Evolutionary conservation across 2,888 invertebrate genomes (phyloP).

Genomic region (Adela reaumurella): DNA sequence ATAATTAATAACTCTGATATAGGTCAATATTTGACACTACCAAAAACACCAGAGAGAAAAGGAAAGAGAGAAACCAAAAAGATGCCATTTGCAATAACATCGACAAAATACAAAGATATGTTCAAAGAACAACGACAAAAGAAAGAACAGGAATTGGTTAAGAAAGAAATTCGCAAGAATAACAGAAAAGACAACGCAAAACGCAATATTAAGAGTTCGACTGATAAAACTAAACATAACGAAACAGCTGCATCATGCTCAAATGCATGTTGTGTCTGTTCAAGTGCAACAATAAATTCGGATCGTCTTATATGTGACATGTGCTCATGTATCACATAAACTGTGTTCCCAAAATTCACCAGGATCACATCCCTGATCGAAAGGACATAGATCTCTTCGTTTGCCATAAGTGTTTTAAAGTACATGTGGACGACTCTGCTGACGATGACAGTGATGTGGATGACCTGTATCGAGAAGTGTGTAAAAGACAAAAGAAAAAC

Average conservation of each 20-base stretch:
- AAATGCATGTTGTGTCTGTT: constrained; percentile 1
- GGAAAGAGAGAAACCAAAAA: constrained; percentile 6
- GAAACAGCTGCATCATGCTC: background rate
- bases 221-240: constrained; percentile 3
- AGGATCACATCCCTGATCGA: constrained; percentile 1
- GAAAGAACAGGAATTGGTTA: too few species aligned
- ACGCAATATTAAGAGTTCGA: too few species aligned
- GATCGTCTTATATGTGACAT: constrained; percentile 3
- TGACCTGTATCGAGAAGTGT: background rate
- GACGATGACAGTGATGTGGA: background rate
- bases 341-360: background rate
- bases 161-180: constrained; percentile 4
- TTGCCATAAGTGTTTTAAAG: constrained; percentile 2
- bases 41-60: constrained; percentile 8
- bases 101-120: constrained; percentile 6
- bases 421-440: too few species aligned
- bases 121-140: constrained; percentile 3
- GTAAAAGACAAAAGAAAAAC: too few species aligned
- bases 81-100: constrained; percentile 8
- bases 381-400: background rate
- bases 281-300: background rate
- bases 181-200: constrained; percentile 4
- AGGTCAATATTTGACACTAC: constrained; percentile 6
- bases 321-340: constrained; percentile 1
- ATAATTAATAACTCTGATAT: constrained; percentile 4